These are phyloP conservation scores for Brachyrhaphis roseni DNA, from an alignment of 2,797 vertebrate species.

Conservation along the genomic window DNA sequence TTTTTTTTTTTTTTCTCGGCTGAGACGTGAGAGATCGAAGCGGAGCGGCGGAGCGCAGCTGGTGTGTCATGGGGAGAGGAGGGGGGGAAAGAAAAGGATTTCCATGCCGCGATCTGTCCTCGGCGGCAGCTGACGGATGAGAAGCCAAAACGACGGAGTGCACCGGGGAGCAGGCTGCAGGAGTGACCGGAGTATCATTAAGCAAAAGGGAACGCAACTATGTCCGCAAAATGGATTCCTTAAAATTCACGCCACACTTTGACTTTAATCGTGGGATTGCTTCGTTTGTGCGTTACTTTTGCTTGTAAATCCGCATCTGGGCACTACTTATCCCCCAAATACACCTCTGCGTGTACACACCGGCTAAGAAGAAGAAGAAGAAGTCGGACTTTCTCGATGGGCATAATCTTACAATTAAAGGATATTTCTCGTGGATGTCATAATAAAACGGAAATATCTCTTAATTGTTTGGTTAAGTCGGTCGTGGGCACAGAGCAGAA, in stretches of 20 bases:
- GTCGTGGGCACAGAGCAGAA: conserved; percentile 64
- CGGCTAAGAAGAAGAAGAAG: conserved; percentile 29
- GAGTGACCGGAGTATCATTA: conserved; percentile 27
- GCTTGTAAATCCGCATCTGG: conserved; percentile 4
- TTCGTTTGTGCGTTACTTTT: background rate
- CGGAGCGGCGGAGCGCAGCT: conserved; percentile 42
- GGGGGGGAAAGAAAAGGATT: conserved; percentile 34
- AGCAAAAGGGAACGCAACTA: conserved; percentile 7
- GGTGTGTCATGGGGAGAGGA: conserved; percentile 35
- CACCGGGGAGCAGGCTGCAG: conserved; percentile 15
- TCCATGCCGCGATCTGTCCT: conserved; percentile 31
- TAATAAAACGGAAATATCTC: conserved; percentile 79
- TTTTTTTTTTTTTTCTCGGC: conserved; percentile 4
- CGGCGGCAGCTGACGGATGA: conserved; percentile 56
- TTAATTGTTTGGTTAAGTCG: conserved; percentile 85
- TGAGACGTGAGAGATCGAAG: conserved; percentile 16
- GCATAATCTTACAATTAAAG: conserved; percentile 87
- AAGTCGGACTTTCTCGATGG: conserved; percentile 50
- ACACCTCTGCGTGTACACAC: background rate
- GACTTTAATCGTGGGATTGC: conserved; percentile 10
- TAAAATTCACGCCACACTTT: background rate
- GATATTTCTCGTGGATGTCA: conserved; percentile 83
- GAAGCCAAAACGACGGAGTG: conserved; percentile 29
- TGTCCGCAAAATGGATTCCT: background rate
- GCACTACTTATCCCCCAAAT: conserved; percentile 6